Evolutionary conservation across 2,797 vertebrate genomes (phyloP).

Genomic region (Morus bassanus): DNA sequence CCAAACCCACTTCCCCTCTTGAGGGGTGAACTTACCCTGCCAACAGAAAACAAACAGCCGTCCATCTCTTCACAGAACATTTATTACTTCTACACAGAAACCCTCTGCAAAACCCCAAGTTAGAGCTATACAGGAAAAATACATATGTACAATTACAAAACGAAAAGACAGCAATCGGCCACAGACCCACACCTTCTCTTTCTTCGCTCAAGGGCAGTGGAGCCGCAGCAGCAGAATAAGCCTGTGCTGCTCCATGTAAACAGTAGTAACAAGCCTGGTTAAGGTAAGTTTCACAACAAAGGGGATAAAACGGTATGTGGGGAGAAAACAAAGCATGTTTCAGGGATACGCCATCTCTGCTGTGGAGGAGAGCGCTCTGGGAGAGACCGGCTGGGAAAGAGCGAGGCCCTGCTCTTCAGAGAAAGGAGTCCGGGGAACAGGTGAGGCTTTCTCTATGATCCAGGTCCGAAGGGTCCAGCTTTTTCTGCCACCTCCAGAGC

Average conservation of each 20-base stretch:
- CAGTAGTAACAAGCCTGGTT: background rate
- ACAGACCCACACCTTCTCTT: accelerated
- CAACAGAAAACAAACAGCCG: background rate
- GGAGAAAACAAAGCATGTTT: background rate
- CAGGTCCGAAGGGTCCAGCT: slow-evolving; percentile 91
- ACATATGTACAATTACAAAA: background rate
- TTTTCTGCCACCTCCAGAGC: slow-evolving; percentile 94
- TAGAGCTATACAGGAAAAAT: background rate
- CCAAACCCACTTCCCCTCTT: background rate
- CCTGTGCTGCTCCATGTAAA: background rate
- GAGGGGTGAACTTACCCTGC: background rate
- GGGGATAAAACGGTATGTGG: background rate
- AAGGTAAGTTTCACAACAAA: background rate
- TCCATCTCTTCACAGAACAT: background rate
- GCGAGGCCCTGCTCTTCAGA: background rate
- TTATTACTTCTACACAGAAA: slow-evolving; percentile 7
- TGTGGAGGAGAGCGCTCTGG: background rate
- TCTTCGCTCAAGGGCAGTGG: background rate
- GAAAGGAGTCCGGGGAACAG: accelerated
- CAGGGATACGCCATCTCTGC: background rate
- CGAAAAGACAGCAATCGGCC: background rate
- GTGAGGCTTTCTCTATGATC: slow-evolving; percentile 72
- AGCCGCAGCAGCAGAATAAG: background rate
- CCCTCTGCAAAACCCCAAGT: background rate
- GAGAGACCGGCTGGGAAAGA: background rate